Percentiles rank a stretch among this genome's conserved stretches.
Evolutionary conservation across 2,888 invertebrate genomes (phyloP).

Genomic region (Mythimna pallens): DNA sequence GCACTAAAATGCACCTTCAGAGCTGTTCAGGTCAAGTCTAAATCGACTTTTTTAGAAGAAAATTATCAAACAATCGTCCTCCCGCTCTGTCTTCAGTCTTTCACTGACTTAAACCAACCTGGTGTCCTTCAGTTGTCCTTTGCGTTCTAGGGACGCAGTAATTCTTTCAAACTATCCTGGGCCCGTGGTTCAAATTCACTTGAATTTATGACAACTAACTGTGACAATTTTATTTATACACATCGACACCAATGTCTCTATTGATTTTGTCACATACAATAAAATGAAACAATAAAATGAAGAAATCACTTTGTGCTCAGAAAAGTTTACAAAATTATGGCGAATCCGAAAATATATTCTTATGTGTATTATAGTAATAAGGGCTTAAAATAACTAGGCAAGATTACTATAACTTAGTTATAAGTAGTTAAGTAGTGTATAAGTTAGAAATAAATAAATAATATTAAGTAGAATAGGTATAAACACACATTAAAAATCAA

Average conservation of each 20-base stretch:
- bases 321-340: background rate
- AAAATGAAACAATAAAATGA: too few species aligned
- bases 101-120: too few species aligned
- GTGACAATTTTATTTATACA: too few species aligned
- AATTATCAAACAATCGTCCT: too few species aligned
- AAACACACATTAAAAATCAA: background rate
- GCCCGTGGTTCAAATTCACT: too few species aligned
- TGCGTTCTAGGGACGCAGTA: too few species aligned
- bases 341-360: background rate
- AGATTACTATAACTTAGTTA: background rate
- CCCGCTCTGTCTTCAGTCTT: too few species aligned
- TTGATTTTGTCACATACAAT: conserved; percentile 1
- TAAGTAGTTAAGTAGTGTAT: background rate
- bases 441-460: background rate
- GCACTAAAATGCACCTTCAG: background rate
- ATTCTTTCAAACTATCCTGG: too few species aligned
- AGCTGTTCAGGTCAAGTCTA: background rate
- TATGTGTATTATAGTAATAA: conserved; percentile 7
- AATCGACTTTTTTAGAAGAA: too few species aligned
- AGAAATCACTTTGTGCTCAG: too few species aligned
- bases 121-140: too few species aligned
- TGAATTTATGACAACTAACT: too few species aligned
- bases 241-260: background rate
- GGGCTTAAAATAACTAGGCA: background rate
- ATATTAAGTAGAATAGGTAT: background rate